Percentiles rank a stretch among this genome's conserved stretches.
Evolutionary conservation across 2,113 vertebrate genomes (phyloP).

Genomic region (Bothrops jararaca): DNA sequence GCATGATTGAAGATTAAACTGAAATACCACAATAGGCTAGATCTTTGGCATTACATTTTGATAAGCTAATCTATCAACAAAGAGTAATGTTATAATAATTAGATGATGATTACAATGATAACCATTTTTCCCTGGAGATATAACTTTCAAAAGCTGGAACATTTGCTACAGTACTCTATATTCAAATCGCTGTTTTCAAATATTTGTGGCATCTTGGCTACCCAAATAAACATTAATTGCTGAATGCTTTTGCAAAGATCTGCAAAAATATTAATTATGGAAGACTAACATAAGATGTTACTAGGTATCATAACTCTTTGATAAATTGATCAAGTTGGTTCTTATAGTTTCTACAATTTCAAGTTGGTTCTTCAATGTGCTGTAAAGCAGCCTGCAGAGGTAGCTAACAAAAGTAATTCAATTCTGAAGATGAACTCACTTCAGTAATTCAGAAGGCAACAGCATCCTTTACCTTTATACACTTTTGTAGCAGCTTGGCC

Average conservation of each 20-base stretch:
- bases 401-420: background rate
- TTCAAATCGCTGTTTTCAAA: background rate
- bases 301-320: background rate
- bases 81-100: background rate
- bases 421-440: background rate
- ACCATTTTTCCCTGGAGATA: background rate
- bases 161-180: background rate
- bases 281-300: background rate
- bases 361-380: background rate
- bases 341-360: background rate
- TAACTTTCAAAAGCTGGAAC: background rate
- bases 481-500: background rate
- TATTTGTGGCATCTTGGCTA: background rate
- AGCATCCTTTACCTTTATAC: background rate
- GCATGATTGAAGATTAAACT: background rate
- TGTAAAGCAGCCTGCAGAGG: conserved; percentile 50
- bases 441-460: background rate
- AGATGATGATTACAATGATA: background rate
- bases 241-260: background rate
- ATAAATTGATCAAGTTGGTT: background rate
- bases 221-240: background rate
- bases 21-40: background rate
- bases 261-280: background rate
- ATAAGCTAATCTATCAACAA: background rate
- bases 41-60: background rate